Evolutionary conservation across 2,113 vertebrate genomes (phyloP).

Genomic region (Cyanoliseus patagonus): DNA sequence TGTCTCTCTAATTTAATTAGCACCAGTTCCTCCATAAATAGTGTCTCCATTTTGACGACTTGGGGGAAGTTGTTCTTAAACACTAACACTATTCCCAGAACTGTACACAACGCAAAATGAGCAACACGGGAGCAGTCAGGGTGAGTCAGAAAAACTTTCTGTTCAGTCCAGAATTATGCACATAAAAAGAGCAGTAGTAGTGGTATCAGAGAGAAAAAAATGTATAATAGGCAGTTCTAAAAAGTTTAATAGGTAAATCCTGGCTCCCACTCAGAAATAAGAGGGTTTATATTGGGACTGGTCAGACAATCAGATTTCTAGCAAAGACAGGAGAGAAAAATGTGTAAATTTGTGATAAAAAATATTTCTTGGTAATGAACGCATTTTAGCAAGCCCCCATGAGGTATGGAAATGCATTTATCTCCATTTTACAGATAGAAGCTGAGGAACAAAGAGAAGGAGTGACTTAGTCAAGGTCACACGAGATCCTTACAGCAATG

Average conservation of each 20-base stretch:
- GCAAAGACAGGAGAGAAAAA: conserved; percentile 26
- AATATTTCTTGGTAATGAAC: conserved; percentile 36
- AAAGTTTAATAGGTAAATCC: background rate
- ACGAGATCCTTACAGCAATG: background rate
- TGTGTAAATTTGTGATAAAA: conserved; percentile 56
- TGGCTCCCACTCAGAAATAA: background rate
- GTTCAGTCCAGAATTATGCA: background rate
- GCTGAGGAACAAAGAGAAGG: conserved; percentile 37
- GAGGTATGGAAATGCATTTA: conserved; percentile 64
- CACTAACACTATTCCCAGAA: background rate
- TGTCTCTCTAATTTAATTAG: conserved; percentile 45
- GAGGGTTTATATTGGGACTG: background rate
- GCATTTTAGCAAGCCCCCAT: conserved; percentile 27
- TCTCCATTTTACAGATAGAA: conserved; percentile 58
- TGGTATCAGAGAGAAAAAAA: background rate
- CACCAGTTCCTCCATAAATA: background rate
- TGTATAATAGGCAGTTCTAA: background rate
- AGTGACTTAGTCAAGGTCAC: conserved; percentile 49
- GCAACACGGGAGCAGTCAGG: background rate
- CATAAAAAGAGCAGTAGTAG: background rate
- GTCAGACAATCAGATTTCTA: conserved; percentile 42
- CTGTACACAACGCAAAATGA: background rate
- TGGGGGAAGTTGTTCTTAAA: background rate
- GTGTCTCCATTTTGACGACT: background rate
- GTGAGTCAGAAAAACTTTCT: background rate